Percentiles rank a stretch among this genome's conserved stretches.
Evolutionary conservation across 2,888 invertebrate species (phyloP).

Genomic region (Euplexia lucipara): DNA sequence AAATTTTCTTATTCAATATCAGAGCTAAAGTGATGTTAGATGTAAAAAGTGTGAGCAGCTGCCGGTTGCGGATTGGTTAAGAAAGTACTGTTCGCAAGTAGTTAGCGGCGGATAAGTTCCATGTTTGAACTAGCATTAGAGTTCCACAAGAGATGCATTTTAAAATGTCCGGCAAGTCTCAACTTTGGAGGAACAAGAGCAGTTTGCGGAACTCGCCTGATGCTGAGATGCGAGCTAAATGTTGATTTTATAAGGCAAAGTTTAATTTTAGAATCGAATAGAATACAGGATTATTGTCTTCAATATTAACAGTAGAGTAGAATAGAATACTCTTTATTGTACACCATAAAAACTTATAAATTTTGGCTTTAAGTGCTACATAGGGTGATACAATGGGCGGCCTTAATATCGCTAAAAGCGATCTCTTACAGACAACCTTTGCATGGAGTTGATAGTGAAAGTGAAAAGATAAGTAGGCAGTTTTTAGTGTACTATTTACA

Average conservation of each 20-base stretch:
- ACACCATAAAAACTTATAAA: too few relatives aligned
- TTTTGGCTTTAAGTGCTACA: too few relatives aligned
- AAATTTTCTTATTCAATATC: slow-evolving; percentile 64
- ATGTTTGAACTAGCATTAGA: slow-evolving; percentile 79
- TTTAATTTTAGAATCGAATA: too few relatives aligned
- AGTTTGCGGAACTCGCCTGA: slow-evolving; percentile 39
- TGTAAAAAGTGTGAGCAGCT: slow-evolving; percentile 74
- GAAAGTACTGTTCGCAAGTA: slow-evolving; percentile 78
- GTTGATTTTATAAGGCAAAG: slow-evolving; percentile 25
- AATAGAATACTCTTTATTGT: too few relatives aligned
- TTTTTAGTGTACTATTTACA: too few relatives aligned
- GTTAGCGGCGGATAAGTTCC: slow-evolving; percentile 80
- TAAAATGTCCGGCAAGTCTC: slow-evolving; percentile 67
- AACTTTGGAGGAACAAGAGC: slow-evolving; percentile 62
- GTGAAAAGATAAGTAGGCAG: too few relatives aligned
- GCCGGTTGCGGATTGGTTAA: slow-evolving; percentile 73
- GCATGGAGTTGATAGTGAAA: too few relatives aligned
- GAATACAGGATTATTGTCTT: too few relatives aligned
- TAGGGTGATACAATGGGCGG: too few relatives aligned
- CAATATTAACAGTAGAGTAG: too few relatives aligned
- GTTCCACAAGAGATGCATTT: slow-evolving; percentile 72
- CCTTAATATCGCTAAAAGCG: too few relatives aligned
- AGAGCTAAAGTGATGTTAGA: slow-evolving; percentile 55
- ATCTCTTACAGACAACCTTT: too few relatives aligned
- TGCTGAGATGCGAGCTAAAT: slow-evolving; percentile 34